phyloP scores from a whole-genome alignment of 2,113 vertebrate genomes.

The Chrysochloris asiatica region DNA sequence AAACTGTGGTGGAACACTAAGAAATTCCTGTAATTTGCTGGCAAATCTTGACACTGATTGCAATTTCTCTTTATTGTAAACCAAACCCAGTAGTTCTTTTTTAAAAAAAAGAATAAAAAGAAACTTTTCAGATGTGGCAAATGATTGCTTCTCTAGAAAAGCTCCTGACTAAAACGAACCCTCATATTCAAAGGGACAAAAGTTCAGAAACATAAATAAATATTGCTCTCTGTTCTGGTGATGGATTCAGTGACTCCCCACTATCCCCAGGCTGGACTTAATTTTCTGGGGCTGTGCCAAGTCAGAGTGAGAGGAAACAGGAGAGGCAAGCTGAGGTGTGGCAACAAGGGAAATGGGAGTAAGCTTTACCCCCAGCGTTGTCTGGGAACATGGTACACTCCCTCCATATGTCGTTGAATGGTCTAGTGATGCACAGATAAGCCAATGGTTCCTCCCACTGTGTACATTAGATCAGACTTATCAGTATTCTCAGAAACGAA shows the following conservation, averaged over 20 bases:
- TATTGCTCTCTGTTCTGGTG: neutral
- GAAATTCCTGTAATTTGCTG: constrained; percentile 3
- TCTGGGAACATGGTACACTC: neutral
- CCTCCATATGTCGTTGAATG: neutral
- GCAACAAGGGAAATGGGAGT: neutral
- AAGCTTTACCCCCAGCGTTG: neutral
- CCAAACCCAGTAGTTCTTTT: constrained; percentile 15
- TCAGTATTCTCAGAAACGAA: constrained; percentile 42
- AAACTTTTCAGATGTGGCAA: neutral
- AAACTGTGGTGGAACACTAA: neutral
- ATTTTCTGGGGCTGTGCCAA: no score
- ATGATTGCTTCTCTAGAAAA: constrained; percentile 36
- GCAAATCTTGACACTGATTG: neutral
- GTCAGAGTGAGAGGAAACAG: neutral
- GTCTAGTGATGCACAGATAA: neutral
- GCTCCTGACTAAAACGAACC: neutral
- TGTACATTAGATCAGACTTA: neutral
- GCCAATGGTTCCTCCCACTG: no score
- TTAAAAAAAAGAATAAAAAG: no score
- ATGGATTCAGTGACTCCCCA: neutral
- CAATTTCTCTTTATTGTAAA: constrained; percentile 17
- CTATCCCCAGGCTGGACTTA: no score
- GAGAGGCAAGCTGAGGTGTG: neutral
- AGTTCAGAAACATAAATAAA: constrained; percentile 2
- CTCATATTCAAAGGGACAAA: neutral